A percentile compares a stretch with the other conserved stretches of the same genome.
These are phyloP conservation scores for Philypnodon macrostomus DNA, from an alignment of 2,797 vertebrate species.

Conservation along the genomic window DNA sequence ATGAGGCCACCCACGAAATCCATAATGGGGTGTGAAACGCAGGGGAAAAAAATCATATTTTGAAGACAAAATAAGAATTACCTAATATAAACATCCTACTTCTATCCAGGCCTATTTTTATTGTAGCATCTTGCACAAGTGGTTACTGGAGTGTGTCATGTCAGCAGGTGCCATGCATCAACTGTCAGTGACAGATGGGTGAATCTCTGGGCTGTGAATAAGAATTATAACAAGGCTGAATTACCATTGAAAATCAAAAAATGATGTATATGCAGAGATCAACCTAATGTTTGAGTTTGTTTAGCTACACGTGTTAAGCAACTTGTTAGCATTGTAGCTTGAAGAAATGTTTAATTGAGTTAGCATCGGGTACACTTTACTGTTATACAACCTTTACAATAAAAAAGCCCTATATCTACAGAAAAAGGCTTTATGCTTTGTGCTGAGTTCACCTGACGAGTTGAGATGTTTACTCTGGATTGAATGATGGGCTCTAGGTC, in stretches of 20 bases:
- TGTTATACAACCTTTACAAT: slow-evolving; percentile 4
- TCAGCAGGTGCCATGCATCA: slow-evolving; percentile 17
- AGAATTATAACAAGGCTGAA: slow-evolving; percentile 3
- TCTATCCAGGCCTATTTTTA: neutral
- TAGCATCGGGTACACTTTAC: too few species aligned
- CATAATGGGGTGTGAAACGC: neutral
- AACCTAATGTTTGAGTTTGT: too few species aligned
- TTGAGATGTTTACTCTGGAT: slow-evolving; percentile 21
- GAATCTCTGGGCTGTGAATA: slow-evolving; percentile 8
- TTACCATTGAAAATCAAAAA: slow-evolving; percentile 7
- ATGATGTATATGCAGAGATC: neutral
- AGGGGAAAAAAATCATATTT: too few species aligned
- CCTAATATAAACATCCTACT: neutral
- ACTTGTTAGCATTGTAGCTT: neutral
- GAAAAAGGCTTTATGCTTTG: slow-evolving; percentile 24
- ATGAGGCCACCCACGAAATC: slow-evolving; percentile 2
- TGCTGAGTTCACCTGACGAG: slow-evolving; percentile 30
- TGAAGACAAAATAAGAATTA: too few species aligned
- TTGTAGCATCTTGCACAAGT: neutral
- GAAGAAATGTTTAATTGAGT: too few species aligned
- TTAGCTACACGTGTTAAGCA: neutral
- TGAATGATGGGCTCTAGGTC: slow-evolving; percentile 29
- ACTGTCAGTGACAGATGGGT: slow-evolving; percentile 16
- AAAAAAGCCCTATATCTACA: slow-evolving; percentile 1
- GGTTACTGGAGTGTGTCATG: slow-evolving; percentile 1